Base-by-base conservation (phyloP, 2,888 invertebrate genomes). In the Hypsopygia costalis region DNA sequence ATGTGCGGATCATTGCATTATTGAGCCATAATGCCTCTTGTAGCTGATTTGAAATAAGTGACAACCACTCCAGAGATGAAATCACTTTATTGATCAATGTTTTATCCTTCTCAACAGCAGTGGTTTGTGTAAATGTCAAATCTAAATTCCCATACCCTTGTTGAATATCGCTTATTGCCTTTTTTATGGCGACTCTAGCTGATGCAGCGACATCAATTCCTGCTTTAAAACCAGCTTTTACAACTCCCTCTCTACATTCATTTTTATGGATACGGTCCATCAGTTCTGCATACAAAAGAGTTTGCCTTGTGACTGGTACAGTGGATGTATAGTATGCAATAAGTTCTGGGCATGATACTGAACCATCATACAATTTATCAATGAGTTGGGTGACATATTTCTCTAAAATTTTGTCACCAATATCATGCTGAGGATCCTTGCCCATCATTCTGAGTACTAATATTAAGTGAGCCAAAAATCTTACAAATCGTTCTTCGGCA, bases 251-350 rank as follows among this genome's bases (percentile, higher is more conserved):
- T 22, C 95, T 90, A 43, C 92, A 91, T n/a, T 93, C 91, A 44
- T 90, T 89, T 36, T 92, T 91, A 22, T 88, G 72, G n/a, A 95
- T 89, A 12, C 81, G 87, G 66, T 94, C 92, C 69, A 96, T 90
- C 54, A 94, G 92, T 49, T 91, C 89, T 0, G 95, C 92, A 78
- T 93, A 96, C 0, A 94, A 64, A 32, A 70, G 50, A 27, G 91
- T 83, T 71, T 92, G 88, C 55, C 58, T 69, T 1, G 58, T 49
- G 29, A 55, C 81, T 6, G 95, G 95, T 31, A 98, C 89, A 40
- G 94, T 93, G 1, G 97, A 93, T 0, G 94, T 93, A 64, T 98
- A 98, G 69, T 92, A 94, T 0, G 98, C 97, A 6, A 98, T 93
- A 20, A 97, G 83, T 47, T 93, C 92, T 1, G 95, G 92, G 58